Evolutionary conservation across 1,140 invertebrate genomes (phyloP).

Genomic region (Macrobrachium rosenbergii): DNA sequence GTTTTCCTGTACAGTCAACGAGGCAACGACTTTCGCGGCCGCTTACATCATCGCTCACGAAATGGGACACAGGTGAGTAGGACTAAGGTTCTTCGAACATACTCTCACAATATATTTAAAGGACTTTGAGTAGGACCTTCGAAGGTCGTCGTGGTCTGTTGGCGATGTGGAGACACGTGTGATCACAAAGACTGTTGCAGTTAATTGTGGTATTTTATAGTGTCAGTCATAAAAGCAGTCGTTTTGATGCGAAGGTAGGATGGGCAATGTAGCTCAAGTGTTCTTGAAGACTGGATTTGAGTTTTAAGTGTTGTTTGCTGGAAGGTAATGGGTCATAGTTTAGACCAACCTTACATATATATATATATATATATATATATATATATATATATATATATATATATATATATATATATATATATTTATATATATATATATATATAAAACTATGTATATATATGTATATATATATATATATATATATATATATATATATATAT

Average conservation of each 20-base stretch:
- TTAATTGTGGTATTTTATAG: too few species aligned
- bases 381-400: background rate
- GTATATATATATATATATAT: too few species aligned
- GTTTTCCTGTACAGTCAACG: slow-evolving; percentile 41
- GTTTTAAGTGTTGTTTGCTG: background rate
- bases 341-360: background rate
- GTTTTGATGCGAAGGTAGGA: too few species aligned
- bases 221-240: too few species aligned
- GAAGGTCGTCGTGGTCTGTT: background rate
- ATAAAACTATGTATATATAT: background rate
- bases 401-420: background rate
- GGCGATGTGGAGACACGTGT: too few species aligned
- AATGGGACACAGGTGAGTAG: slow-evolving; percentile 47
- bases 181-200: too few species aligned
- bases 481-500: too few species aligned
- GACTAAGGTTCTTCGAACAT: background rate
- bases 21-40: slow-evolving; percentile 38
- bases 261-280: too few species aligned
- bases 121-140: background rate
- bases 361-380: background rate
- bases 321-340: background rate
- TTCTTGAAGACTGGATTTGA: too few species aligned
- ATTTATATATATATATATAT: background rate
- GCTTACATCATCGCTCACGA: slow-evolving; percentile 50
- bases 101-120: background rate